Evolutionary conservation across 2,888 invertebrate species (phyloP), one percentile per base, ranked within the genome.

Genomic region (Hydrotaea diabolus): DNA sequence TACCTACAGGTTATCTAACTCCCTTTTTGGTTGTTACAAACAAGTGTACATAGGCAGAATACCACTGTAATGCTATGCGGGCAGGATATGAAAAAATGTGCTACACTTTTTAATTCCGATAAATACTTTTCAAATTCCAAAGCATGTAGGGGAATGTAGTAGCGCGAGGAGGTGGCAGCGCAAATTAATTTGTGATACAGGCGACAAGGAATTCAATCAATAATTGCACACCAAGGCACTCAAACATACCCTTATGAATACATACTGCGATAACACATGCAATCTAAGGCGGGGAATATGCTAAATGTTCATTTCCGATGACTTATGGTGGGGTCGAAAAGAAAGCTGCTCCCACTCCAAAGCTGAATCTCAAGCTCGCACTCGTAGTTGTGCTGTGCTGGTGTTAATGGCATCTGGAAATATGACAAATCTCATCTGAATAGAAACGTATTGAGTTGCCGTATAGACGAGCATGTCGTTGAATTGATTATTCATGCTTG

Each of bases 151-250:
- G 21, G 21, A 1, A 11, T 2, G 55, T 23, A 26, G 11, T 7
- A 59, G 23, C 23, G 23, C 13, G 1, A 26, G 26, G 53, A 75
- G 62, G 21, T 26, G 26, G 21, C 21, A 43, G n/a, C n/a, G n/a
- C 23, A 71, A 80, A 84, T 69, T 76, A 49, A 78, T 78, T 85
- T 80, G 76, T 71, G 69, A 77, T 79, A 78, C 82, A 49, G 4
- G 39, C 11, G 13, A 39, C 8, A 80, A 85, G 84, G 84, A 86
- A 85, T 85, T 84, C 86, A 84, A 85, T 86, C 86, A 86, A 85
- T 86, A 85, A 82, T 86, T 81, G 85, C 79, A 21, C 55, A 55
- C 19, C 55, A 3, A 55, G 21, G 1, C 1, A 39, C 13, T 49
- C n/a, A n/a, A 49, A 49, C 49, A 49, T 49, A 13, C n/a, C n/a